These are phyloP conservation scores for Polydrusus pterygomalis DNA, from an alignment of 2,888 invertebrate genomes.

Conservation along the genomic window DNA sequence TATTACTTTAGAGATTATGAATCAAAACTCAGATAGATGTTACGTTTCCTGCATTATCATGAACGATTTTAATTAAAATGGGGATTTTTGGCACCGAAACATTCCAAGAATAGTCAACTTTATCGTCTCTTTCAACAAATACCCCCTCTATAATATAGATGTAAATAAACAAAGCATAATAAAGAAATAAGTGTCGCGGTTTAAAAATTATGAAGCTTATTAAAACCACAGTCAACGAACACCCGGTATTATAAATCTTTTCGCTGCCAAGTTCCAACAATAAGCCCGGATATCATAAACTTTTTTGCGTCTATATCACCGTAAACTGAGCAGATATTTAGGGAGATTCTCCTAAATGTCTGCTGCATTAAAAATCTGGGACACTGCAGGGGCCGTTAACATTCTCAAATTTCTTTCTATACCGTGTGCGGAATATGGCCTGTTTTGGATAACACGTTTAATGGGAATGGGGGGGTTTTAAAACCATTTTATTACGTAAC, in stretches of 20 bases:
- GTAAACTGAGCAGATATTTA: slow-evolving; percentile 54
- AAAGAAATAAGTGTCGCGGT: slow-evolving; percentile 21
- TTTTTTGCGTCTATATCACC: slow-evolving; percentile 55
- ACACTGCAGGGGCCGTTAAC: slow-evolving; percentile 48
- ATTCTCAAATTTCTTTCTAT: slow-evolving; percentile 46
- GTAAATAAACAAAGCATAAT: not conserved
- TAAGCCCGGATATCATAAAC: slow-evolving; percentile 53
- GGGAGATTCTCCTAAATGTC: slow-evolving; percentile 48
- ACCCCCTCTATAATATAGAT: no score
- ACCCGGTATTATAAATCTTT: slow-evolving; percentile 53
- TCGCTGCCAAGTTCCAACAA: slow-evolving; percentile 51
- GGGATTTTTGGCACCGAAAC: no score
- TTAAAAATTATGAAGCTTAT: slow-evolving; percentile 40
- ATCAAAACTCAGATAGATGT: no score
- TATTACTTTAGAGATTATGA: no score
- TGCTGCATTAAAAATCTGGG: slow-evolving; percentile 50
- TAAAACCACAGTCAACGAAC: slow-evolving; percentile 40
- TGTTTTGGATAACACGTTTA: slow-evolving; percentile 44
- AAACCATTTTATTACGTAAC: slow-evolving; percentile 15
- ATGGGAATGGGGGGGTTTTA: slow-evolving; percentile 39
- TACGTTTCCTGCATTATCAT: no score
- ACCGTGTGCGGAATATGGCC: slow-evolving; percentile 41
- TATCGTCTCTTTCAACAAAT: no score
- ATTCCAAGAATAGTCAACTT: no score
- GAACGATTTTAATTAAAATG: no score